Base-by-base conservation (phyloP, 1,140 invertebrate genomes). In the Coptotermes formosanus region DNA sequence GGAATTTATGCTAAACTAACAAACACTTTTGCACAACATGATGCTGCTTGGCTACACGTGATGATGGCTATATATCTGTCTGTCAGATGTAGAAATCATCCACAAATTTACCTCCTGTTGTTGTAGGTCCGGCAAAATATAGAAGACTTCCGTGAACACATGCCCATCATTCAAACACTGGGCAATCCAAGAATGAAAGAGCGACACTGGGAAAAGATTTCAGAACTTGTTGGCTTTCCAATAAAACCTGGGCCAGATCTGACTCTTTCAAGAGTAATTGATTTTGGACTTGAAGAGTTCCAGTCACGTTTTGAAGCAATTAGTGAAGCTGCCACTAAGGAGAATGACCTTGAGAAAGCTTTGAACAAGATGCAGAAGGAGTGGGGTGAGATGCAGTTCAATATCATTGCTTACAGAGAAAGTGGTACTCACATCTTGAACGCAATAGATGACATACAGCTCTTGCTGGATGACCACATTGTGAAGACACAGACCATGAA, bases 401-500 rank as follows among this genome's bases (percentile, higher is more conserved):
- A 92, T 14, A 94, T 97, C 85, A 92, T 95, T 81, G 91, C 94
- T 44, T 96, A 96, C 90, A 89, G 90, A 88, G 98, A 99, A 90
- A 97, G 97, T 3, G 98, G 97, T 38, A 98, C 97, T 2, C 96
- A 95, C 88, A 97, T 99, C 87, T 92, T 99, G 87, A 96, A 97
- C 2, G 95, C 96, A 86, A 94, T 99, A 3, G 98, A 99, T 91
- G 97, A 99, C 88, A 98, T 99, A 89, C 98, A 99, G 92, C 91
- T 98, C n/a, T 91, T 98, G 59, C 91, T 99, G 32, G 98, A 99
- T 91, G 98, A 99, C 91, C 98, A 99, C 90, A 96, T 99, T 87
- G 96, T 99, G 14, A 99, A 99, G 91, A 97, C 97, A 25, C 97
- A 99, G 91, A 99, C 98, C 2, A 99, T 99, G 97, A 96, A 98